Conservation (phyloP, 2,113 vertebrate species). For the Orientallactaga bullata region DNA sequence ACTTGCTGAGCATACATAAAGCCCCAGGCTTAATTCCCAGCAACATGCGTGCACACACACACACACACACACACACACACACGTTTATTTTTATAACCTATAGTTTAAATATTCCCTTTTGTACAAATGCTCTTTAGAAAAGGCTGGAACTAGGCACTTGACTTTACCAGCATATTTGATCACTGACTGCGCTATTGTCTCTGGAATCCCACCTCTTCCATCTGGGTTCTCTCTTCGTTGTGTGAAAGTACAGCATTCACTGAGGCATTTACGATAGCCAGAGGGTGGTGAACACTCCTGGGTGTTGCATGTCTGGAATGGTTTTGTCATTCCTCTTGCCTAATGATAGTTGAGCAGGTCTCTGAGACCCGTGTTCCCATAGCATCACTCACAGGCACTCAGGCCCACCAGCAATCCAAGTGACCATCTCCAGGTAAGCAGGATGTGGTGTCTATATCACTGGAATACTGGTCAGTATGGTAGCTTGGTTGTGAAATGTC, state of each 20-base stretch:
- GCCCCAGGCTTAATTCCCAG: not conserved
- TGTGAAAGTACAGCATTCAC: not conserved
- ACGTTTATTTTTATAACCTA: not conserved
- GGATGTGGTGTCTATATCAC: too few species aligned
- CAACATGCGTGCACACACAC: too few species aligned
- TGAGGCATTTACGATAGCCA: not conserved
- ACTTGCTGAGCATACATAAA: not conserved
- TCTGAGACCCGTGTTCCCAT: not conserved
- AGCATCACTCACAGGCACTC: not conserved
- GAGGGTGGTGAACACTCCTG: not conserved
- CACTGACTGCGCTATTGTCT: slow-evolving; percentile 2
- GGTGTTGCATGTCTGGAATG: not conserved
- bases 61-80: too few species aligned
- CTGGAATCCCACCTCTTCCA: not conserved
- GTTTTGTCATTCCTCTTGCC: not conserved
- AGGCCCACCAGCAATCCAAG: not conserved
- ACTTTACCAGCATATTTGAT: not conserved
- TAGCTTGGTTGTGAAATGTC: too few species aligned
- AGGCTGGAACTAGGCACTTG: not conserved
- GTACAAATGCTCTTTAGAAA: not conserved
- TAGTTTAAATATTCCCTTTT: not conserved
- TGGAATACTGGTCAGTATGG: not conserved
- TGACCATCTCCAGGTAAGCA: not conserved
- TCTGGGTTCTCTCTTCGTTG: not conserved
- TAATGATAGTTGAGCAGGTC: not conserved